Conservation (phyloP, 2,113 vertebrate species). For the Aspidoscelis tigris region DNA sequence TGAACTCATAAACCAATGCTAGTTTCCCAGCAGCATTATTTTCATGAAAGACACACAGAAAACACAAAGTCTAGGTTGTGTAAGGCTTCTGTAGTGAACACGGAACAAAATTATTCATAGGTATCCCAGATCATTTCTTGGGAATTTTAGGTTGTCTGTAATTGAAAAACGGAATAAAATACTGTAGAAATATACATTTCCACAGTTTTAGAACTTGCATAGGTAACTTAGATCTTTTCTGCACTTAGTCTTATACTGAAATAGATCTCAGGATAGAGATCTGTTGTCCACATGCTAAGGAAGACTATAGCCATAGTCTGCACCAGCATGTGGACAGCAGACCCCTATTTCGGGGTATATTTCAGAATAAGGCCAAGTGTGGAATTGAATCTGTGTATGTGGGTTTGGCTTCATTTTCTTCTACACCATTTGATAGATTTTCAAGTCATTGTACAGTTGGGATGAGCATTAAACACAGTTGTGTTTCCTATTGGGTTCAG, state of each 20-base stretch:
- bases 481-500: no score
- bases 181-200: neutral
- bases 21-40: neutral
- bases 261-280: no score
- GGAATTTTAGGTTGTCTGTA: neutral
- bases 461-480: neutral
- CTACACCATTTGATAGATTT: neutral
- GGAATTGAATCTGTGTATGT: neutral
- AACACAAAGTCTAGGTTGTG: neutral
- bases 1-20: no score
- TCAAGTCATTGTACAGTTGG: neutral
- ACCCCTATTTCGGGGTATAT: no score
- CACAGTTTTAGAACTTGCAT: neutral
- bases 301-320: no score
- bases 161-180: neutral
- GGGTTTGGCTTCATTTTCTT: neutral
- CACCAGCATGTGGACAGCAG: no score
- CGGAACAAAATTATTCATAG: neutral
- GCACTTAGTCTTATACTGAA: no score
- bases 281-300: no score
- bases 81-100: neutral
- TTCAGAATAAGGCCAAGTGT: no score
- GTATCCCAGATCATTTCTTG: no score
- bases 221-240: neutral
- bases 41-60: neutral